These are phyloP conservation scores for Timema podura DNA, from an alignment of 2,888 invertebrate genomes.

Conservation along the genomic window DNA sequence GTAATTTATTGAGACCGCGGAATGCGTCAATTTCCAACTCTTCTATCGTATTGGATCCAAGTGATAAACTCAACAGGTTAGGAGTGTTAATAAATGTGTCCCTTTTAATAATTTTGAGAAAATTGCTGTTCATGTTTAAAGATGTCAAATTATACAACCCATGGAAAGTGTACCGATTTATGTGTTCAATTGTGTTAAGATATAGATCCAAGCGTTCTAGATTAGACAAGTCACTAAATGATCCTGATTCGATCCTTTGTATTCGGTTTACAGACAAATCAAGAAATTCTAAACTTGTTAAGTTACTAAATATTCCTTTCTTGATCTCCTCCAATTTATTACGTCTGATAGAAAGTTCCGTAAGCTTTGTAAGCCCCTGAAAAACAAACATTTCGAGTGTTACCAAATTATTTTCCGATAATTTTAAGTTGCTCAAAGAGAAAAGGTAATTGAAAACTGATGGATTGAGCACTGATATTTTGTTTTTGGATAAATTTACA, in stretches of 20 bases:
- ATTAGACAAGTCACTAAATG: neutral
- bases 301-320: neutral
- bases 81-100: neutral
- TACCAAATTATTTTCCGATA: neutral
- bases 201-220: neutral
- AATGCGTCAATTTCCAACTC: neutral
- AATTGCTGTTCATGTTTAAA: neutral
- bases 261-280: neutral
- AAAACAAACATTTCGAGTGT: neutral
- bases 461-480: too few species aligned
- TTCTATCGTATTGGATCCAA: neutral
- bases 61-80: neutral
- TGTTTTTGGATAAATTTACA: neutral
- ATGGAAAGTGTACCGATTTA: neutral
- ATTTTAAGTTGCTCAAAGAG: too few species aligned
- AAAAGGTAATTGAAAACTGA: too few species aligned
- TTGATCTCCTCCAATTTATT: slow-evolving; percentile 10
- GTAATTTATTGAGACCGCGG: slow-evolving; percentile 1
- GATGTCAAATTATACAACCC: neutral
- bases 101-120: neutral
- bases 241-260: neutral
- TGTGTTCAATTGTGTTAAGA: neutral
- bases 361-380: neutral
- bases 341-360: neutral
- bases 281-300: neutral